Base-by-base conservation (phyloP, 1,140 invertebrate genomes). In the Trigoniulus corallinus region DNA sequence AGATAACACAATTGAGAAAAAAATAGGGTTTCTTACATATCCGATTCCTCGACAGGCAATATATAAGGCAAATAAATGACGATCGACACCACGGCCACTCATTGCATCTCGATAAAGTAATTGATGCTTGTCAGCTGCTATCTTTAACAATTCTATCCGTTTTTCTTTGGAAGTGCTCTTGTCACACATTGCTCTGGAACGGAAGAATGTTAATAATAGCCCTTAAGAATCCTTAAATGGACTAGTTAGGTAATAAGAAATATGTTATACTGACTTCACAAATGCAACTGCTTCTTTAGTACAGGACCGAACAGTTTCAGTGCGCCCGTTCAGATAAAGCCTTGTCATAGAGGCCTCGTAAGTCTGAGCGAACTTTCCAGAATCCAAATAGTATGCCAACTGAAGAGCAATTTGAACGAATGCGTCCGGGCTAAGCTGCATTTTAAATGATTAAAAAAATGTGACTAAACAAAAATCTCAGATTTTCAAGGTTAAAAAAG, bases 341-440 rank as follows among this genome's bases (percentile, higher is more conserved):
- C 94, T 76, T 0, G 94, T 98, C 93, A 98, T 98, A 10, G 91
- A 95, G 0, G 95, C 93, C 70, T 98, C 94, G 64, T 98, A 98
- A 0, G 94, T 98, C 40, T 97, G 69, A 65, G 81, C 85, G 67
- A 98, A 97, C 58, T 84, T 86, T 2, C 83, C 79, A 55, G 85
- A 81, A 67, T 92, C 83, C 64, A 75, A 72, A 65, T 79, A 94
- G 66, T 98, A 98, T 3, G 93, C 86, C 47, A 97, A 67, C 64
- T 98, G 93, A 2, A 98, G 70, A 2, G 88, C 84, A 82, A 97
- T 83, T 73, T 97, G 93, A 57, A 97, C 85, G 65, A 79, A 97
- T 13, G 92, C 93, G 73, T 98, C 93, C 0, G 93, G 93, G 53
- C 88, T 93, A 21, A 94, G 13, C 22, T 50, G 18, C 23, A 23